phyloP scores from a whole-genome alignment of 2,797 vertebrate genomes.

The Chaetodon trifasciatus region DNA sequence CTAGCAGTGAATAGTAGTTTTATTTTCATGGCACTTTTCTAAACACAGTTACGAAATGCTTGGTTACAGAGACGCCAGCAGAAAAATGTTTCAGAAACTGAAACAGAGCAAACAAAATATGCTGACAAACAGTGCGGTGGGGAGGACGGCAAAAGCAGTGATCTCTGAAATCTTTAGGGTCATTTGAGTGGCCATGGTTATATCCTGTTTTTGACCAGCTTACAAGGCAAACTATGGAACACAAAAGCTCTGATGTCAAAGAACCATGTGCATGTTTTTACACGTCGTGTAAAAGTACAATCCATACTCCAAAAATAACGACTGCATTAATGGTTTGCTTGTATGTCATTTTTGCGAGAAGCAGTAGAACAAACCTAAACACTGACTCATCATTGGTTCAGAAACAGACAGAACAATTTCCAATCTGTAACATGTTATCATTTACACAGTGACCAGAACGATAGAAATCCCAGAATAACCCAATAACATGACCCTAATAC shows the following conservation, averaged over 20 bases:
- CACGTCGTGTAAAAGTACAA: background rate
- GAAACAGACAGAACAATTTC: background rate
- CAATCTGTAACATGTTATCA: background rate
- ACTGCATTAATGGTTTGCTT: background rate
- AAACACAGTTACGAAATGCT: slow-evolving; percentile 48
- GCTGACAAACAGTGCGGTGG: background rate
- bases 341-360: background rate
- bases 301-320: background rate
- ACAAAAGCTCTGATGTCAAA: background rate
- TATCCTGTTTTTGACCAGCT: background rate
- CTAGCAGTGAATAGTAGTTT: slow-evolving; percentile 32
- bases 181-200: background rate
- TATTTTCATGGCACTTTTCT: slow-evolving; percentile 57
- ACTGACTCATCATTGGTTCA: background rate
- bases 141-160: background rate
- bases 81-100: slow-evolving; percentile 8
- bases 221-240: slow-evolving; percentile 7
- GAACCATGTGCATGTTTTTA: background rate
- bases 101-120: slow-evolving; percentile 11
- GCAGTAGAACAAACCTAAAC: no score
- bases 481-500: background rate
- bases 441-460: background rate
- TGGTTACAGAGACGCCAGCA: slow-evolving; percentile 26
- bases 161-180: slow-evolving; percentile 12
- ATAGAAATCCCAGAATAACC: background rate